Evolutionary conservation across 2,888 invertebrate species (phyloP), one percentile per base, ranked within the genome.

Genomic region (Aspidapion aeneum): DNA sequence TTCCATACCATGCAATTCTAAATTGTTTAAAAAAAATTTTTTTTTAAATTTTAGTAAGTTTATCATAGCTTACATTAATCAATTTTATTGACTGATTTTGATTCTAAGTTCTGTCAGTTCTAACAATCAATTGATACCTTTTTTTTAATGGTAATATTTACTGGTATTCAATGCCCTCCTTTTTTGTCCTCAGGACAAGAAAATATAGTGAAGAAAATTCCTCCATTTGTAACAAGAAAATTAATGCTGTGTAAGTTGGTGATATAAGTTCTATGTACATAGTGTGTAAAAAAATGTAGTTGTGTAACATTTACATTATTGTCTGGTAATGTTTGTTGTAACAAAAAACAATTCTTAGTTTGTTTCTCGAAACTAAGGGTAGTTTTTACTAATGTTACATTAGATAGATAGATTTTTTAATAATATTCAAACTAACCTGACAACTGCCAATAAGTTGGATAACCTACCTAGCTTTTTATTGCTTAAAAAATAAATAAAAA

Each of bases 231-330:
- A 35, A 35, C 35, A 35, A 35, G 35, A 52, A 60, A 66, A 61
- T 63, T 18, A 55, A 63, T 58, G 63, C 65, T 66, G 65, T 66
- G 63, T 63, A 61, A 66, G 61, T 61, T 63, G 65, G 63, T 66
- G 63, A 61, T 66, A 65, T 58, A 60, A 35, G 60, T 61, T 66
- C n/a, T n/a, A n/a, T n/a, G 65, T 66, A 63, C 18, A 66, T 66
- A 66, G 52, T 63, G 61, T 63, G 57, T 57, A 58, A 60, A 57
- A 65, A 65, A 56, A 62, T 64, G 64, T 59, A 60, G 57, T 62
- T 60, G 58, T 61, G 58, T 58, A 61, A 58, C 12, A 35, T 35
- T 3, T 35, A 7, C 35, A 35, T 12, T 12, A 7, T 7, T 35
- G 35, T 35, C 3, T 3, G 35, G 12, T 35, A 7, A 35, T 35